These are phyloP conservation scores for Callinectes sapidus DNA, from an alignment of 2,888 invertebrate species.

Conservation along the genomic window DNA sequence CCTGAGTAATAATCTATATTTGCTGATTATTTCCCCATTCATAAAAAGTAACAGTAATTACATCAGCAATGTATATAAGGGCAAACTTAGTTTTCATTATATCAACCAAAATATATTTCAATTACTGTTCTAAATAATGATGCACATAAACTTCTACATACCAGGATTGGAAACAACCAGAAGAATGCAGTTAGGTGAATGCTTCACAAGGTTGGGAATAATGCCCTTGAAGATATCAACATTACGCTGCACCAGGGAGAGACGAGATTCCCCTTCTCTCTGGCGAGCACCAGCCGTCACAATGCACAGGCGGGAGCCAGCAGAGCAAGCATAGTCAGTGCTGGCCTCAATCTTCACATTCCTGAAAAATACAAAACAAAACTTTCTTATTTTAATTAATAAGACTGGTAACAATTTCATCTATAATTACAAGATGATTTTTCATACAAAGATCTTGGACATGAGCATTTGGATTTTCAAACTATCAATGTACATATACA, in stretches of 20 bases:
- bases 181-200: conserved; percentile 90
- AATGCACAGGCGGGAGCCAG: conserved; percentile 89
- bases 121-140: not conserved
- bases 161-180: conserved; percentile 92
- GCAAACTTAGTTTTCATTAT: not conserved
- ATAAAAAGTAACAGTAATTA: not conserved
- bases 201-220: conserved; percentile 86
- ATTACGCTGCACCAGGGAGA: conserved; percentile 92
- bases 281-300: conserved; percentile 95
- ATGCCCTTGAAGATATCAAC: conserved; percentile 91
- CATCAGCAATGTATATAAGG: not conserved
- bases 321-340: conserved; percentile 86
- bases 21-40: no score
- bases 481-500: not conserved
- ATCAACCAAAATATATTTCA: not conserved
- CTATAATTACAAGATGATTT: not conserved
- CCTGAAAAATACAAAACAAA: conserved; percentile 74
- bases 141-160: conserved; percentile 71
- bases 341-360: conserved; percentile 87
- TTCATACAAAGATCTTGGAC: not conserved
- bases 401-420: not conserved
- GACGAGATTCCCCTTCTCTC: conserved; percentile 90
- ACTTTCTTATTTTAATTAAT: not conserved
- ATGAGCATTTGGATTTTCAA: not conserved
- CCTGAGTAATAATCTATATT: no score